A percentile compares a stretch with the other conserved stretches of the same genome.
Evolutionary conservation across 2,797 vertebrate genomes (phyloP).

Genomic region (Cephalopachus bancanus): DNA sequence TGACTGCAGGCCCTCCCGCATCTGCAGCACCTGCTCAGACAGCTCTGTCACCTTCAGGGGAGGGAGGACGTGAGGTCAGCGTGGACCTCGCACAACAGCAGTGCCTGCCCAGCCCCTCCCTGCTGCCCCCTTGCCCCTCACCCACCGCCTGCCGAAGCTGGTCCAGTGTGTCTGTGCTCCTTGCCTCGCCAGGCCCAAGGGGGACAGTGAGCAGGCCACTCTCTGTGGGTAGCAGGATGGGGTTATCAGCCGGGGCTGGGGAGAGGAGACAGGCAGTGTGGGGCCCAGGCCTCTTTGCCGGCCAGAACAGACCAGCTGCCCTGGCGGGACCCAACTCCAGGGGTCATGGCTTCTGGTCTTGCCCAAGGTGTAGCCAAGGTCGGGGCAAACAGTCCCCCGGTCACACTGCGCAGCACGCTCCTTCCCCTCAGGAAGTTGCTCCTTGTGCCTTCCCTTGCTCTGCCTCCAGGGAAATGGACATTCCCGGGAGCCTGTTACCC

Average conservation of each 20-base stretch:
- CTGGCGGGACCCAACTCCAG: not conserved
- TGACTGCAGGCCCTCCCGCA: slow-evolving; percentile 87
- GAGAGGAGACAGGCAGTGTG: not conserved
- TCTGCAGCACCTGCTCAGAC: slow-evolving; percentile 87
- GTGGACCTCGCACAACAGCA: not conserved
- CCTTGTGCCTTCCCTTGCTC: not conserved
- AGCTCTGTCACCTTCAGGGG: slow-evolving; percentile 85
- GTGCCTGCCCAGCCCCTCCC: not conserved
- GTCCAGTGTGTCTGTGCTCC: slow-evolving; percentile 85
- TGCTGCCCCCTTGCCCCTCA: slow-evolving; percentile 33
- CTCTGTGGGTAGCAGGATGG: slow-evolving; percentile 75
- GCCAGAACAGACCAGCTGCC: not conserved
- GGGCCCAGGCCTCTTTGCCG: not conserved
- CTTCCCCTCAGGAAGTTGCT: not conserved
- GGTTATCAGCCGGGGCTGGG: slow-evolving; percentile 13
- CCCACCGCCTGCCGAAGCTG: slow-evolving; percentile 86
- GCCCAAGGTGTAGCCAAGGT: not conserved
- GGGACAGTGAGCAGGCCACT: slow-evolving; percentile 84
- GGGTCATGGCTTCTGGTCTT: not conserved
- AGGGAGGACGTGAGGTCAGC: not conserved
- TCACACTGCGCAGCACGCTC: not conserved
- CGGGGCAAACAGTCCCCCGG: not conserved
- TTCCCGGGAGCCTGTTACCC: not conserved
- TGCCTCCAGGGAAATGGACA: not conserved
- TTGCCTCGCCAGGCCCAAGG: slow-evolving; percentile 78